Conservation (phyloP, 2,888 invertebrate species). For the Ferrisia virgata region DNA sequence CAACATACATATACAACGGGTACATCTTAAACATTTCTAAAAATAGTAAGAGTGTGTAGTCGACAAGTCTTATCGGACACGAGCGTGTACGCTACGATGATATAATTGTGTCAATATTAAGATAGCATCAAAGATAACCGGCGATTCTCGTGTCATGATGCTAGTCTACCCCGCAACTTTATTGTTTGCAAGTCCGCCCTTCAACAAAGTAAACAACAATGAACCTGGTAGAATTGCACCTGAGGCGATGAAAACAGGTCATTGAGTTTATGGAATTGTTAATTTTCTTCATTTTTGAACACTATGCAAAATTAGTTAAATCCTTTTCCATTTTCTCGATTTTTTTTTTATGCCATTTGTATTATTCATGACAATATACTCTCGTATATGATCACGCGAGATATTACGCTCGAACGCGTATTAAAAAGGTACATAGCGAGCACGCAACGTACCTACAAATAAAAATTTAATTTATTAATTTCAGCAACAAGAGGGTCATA, state of each 20-base stretch:
- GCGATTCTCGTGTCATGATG: neutral
- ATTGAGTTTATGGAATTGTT: neutral
- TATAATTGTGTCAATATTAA: slow-evolving; percentile 17
- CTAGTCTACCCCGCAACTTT: neutral
- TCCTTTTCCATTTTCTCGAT: neutral
- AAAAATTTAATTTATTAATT: slow-evolving; percentile 9
- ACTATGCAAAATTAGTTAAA: neutral
- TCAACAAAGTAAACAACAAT: neutral
- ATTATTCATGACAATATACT: neutral
- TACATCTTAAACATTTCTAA: no score
- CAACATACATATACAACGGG: no score
- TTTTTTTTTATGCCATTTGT: neutral
- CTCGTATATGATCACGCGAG: neutral
- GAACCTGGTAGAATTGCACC: neutral
- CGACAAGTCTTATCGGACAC: neutral
- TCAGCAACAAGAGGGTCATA: slow-evolving; percentile 9
- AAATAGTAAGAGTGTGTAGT: neutral
- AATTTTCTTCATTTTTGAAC: neutral
- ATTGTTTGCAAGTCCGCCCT: neutral
- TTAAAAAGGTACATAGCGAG: neutral
- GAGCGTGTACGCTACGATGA: neutral
- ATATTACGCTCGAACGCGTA: neutral
- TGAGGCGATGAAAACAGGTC: neutral
- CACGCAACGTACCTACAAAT: neutral
- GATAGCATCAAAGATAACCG: slow-evolving; percentile 9